A percentile compares a stretch with the other conserved stretches of the same genome.
Conservation (phyloP, 2,797 vertebrate genomes). For the Pipistrellus pygmaeus region DNA sequence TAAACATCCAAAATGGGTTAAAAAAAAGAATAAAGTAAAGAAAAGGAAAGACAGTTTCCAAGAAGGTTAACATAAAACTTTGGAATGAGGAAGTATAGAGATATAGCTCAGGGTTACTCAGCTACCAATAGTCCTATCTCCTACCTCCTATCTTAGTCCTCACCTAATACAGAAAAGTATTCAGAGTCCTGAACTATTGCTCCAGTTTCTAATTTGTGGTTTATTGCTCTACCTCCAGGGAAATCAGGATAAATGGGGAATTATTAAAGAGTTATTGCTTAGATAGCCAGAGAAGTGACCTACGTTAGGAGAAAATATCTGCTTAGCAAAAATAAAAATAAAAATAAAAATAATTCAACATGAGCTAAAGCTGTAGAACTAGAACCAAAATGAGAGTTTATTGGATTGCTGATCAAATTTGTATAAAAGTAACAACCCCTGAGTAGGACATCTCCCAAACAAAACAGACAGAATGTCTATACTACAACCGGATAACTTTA, state of each 20-base stretch:
- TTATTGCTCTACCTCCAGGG: not conserved
- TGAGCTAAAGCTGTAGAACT: not conserved
- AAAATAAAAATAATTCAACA: not conserved
- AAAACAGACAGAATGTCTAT: not conserved
- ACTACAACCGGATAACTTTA: not conserved
- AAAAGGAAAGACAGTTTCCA: not conserved
- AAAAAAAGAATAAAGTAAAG: no score
- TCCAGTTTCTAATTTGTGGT: not conserved
- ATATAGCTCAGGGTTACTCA: not conserved
- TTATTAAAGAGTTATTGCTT: not conserved
- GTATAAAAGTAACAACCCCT: not conserved
- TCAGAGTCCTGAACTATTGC: not conserved
- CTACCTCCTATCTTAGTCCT: not conserved
- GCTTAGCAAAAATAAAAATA: not conserved
- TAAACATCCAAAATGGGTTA: not conserved
- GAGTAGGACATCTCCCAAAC: not conserved
- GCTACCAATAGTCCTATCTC: fast-evolving
- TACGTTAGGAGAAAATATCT: not conserved
- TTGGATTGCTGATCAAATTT: not conserved
- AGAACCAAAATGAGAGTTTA: not conserved
- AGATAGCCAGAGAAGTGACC: not conserved
- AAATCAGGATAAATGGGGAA: not conserved
- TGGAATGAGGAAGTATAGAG: not conserved
- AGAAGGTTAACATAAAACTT: not conserved
- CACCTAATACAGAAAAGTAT: not conserved